Conservation (phyloP, 2,113 vertebrate genomes). For the Callospermophilus lateralis region DNA sequence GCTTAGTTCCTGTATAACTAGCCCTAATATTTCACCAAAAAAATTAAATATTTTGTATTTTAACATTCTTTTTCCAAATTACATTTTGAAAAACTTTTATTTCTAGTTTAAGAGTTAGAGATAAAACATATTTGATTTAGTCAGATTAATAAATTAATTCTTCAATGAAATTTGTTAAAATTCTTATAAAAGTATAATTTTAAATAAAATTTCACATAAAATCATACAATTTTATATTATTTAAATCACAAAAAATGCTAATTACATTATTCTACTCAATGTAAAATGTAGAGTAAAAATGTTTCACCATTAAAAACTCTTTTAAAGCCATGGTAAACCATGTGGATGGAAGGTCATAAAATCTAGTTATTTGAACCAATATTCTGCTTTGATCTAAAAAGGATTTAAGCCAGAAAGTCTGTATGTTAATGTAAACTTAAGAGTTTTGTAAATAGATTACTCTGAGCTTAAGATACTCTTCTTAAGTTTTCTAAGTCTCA, state of each 20-base stretch:
- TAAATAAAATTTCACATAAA: not conserved
- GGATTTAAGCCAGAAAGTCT: conserved; percentile 24
- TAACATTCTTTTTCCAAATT: conserved; percentile 21
- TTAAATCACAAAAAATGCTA: conserved; percentile 25
- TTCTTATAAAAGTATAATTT: conserved; percentile 32
- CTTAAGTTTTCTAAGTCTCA: not conserved
- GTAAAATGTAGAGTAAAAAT: conserved; percentile 33
- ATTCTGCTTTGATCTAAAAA: conserved; percentile 56
- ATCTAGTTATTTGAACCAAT: not conserved
- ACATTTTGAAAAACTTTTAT: conserved; percentile 27
- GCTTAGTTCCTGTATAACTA: not conserved
- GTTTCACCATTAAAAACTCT: conserved; percentile 34
- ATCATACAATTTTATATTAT: not conserved
- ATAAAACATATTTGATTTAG: not conserved
- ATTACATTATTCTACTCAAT: not conserved
- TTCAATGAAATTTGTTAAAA: conserved; percentile 28
- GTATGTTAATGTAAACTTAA: conserved; percentile 4
- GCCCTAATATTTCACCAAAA: not conserved
- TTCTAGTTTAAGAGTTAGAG: not conserved
- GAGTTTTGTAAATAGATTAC: not conserved
- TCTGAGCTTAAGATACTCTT: not conserved
- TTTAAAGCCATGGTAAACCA: conserved; percentile 46
- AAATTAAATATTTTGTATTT: conserved; percentile 22
- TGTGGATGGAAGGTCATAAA: not conserved
- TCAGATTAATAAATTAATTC: not conserved